Evolutionary conservation across 2,113 vertebrate genomes (phyloP).

Genomic region (Callaeas wilsoni): DNA sequence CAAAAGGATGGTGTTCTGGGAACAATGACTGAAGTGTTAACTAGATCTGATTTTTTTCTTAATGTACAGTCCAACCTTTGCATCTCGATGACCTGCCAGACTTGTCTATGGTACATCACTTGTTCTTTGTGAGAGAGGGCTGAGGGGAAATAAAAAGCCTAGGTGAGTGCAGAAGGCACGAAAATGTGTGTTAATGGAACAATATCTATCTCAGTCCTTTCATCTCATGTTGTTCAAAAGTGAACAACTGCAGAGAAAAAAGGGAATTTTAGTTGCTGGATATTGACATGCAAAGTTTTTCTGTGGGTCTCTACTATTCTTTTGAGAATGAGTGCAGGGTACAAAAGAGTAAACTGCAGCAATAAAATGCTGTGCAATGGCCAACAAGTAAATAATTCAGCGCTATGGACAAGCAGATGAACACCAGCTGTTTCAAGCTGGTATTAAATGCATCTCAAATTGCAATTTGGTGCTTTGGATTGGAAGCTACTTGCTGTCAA

Average conservation of each 20-base stretch:
- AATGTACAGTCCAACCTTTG: neutral
- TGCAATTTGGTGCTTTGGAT: neutral
- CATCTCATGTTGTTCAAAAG: neutral
- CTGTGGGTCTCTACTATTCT: neutral
- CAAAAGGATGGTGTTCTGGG: neutral
- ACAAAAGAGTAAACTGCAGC: neutral
- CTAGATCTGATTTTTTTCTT: neutral
- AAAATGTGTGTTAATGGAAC: neutral
- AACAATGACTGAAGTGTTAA: neutral
- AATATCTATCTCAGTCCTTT: neutral
- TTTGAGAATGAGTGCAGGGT: neutral
- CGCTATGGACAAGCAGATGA: neutral
- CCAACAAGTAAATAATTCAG: conserved; percentile 19
- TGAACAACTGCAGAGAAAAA: neutral
- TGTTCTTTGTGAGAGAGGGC: neutral
- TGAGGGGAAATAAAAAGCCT: neutral
- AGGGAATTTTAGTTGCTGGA: neutral
- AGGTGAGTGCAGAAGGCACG: neutral
- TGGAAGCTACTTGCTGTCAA: neutral
- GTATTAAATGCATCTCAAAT: neutral
- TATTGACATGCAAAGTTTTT: neutral
- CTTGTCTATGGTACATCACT: neutral
- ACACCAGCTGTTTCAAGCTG: neutral
- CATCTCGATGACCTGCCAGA: neutral
- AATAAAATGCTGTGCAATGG: neutral